Evolutionary conservation across 2,888 invertebrate genomes (phyloP), one percentile per base, ranked within the genome.

Genomic region (Drosophila prolongata): DNA sequence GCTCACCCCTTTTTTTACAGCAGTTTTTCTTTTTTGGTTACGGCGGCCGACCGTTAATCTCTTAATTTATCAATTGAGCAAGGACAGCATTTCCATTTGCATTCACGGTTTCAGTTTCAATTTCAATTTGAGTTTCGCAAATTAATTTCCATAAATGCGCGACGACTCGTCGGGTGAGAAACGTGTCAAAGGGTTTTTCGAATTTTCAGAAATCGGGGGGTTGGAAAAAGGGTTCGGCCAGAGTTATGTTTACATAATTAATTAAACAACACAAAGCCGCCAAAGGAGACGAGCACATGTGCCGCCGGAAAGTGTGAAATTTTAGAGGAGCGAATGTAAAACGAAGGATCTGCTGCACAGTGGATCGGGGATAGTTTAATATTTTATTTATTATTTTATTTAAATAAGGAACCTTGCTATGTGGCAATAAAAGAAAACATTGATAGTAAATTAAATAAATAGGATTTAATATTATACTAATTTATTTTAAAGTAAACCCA

Each of bases 71-170:
- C 80, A 83, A 80, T 80, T 77, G 72, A 77, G 79, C 67, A 27
- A 52, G 62, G 49, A 40, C 61, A 16, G 13, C 16, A 59, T 30
- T 46, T 38, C 53, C 38, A 68, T 46, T 47, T 34, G 37, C 66
- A 16, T 46, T 35, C 46, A 60, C 37, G 54, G 53, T 57, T 66
- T 66, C 65, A 59, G 53, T 71, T 72, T 79, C 70, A 59, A 62
- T 84, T 80, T 83, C 70, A 72, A 64, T 70, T 76, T 58, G 68
- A 79, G 78, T 83, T 80, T 85, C 79, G 84, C 87, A 89, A 89
- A 90, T 90, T 86, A 89, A 89, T 90, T 89, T 89, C 83, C 89
- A 85, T 87, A 89, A 89, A 87, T 76, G 79, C 82, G 87, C 85
- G 78, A 83, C 73, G 74, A 75, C n/a, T n/a, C n/a, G 72, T 71